A percentile compares a stretch with the other conserved stretches of the same genome.
Conservation (phyloP, 1,140 invertebrate genomes). For the Drosophila nasuta region DNA sequence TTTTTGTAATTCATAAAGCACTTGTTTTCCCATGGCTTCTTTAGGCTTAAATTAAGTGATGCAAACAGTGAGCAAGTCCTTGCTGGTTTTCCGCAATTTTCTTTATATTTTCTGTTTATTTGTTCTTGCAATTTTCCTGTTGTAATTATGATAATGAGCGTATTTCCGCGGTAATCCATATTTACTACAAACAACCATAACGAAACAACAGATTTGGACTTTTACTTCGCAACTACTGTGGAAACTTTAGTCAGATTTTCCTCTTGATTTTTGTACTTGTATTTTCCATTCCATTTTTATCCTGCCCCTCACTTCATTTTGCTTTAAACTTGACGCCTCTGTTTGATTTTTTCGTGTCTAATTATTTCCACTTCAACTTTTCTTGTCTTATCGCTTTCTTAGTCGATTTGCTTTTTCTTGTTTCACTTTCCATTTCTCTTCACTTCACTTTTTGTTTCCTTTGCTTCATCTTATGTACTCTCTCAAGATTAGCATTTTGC, state of each 20-base stretch:
- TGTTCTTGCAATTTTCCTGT: background rate
- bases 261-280: background rate
- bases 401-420: background rate
- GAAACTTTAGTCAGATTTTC: background rate
- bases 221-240: background rate
- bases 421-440: background rate
- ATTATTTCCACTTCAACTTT: background rate
- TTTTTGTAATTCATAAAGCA: background rate
- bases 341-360: background rate
- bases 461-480: no score
- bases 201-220: background rate
- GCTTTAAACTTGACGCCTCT: background rate
- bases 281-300: background rate
- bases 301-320: background rate
- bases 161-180: background rate
- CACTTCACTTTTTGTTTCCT: background rate
- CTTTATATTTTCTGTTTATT: background rate
- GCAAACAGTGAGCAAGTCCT: background rate
- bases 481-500: no score
- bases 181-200: background rate
- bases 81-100: constrained; percentile 3
- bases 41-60: background rate
- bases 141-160: constrained; percentile 12
- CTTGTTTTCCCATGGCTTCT: background rate
- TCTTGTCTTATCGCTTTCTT: no score